A percentile compares a stretch with the other conserved stretches of the same genome.
Conservation (phyloP, 2,113 vertebrate species). For the Mastomys natalensis region DNA sequence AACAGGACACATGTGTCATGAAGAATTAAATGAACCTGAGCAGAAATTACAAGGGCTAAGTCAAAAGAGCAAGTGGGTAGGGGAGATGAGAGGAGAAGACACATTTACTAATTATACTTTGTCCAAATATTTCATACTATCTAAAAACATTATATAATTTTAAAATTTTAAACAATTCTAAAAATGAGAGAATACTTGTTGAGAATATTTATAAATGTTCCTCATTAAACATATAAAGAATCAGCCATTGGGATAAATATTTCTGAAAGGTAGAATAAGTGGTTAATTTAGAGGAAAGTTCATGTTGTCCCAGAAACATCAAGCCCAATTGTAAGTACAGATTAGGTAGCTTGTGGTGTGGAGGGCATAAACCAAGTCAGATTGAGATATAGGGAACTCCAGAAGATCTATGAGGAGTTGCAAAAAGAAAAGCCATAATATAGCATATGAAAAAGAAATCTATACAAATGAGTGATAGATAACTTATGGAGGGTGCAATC, state of each 20-base stretch:
- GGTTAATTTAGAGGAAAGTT: neutral
- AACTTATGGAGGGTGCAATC: accelerated
- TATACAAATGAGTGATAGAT: neutral
- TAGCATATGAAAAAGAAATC: neutral
- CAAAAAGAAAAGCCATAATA: neutral
- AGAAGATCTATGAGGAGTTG: neutral
- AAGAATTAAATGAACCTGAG: neutral
- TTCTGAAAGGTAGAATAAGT: neutral
- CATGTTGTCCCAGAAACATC: neutral
- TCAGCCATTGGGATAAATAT: neutral
- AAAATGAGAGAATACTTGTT: neutral
- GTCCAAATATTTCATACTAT: neutral
- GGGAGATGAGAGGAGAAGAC: neutral
- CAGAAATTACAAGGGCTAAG: no score
- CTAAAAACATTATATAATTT: neutral
- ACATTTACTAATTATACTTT: neutral
- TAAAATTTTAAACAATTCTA: neutral
- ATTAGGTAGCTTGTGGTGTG: neutral
- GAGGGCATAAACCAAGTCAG: neutral
- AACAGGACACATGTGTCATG: neutral
- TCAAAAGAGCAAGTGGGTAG: neutral
- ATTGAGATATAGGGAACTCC: neutral
- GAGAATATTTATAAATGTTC: neutral
- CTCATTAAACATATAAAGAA: neutral
- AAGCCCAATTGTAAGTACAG: neutral